Conservation (phyloP, 2,797 vertebrate genomes). For the Natrix natrix region DNA sequence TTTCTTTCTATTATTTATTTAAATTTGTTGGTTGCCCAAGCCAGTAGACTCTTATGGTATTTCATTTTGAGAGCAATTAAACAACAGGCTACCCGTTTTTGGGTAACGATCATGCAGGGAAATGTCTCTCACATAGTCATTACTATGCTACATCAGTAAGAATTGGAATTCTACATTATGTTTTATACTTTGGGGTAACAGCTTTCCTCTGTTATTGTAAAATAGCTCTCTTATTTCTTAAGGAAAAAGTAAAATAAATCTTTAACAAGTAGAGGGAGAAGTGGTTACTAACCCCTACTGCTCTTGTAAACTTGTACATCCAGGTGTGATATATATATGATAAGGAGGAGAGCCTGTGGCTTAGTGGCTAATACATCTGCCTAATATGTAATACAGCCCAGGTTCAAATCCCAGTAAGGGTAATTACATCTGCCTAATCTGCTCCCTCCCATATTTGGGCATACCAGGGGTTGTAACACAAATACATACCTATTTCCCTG, state of each 20-base stretch:
- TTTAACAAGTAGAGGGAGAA: neutral
- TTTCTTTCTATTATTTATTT: neutral
- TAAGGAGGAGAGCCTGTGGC: no score
- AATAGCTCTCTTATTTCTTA: neutral
- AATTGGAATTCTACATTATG: neutral
- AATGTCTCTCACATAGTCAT: neutral
- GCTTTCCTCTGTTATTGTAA: neutral
- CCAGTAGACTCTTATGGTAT: neutral
- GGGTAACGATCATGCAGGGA: neutral
- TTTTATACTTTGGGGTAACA: neutral
- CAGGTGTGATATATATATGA: no score
- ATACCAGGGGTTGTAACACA: no score
- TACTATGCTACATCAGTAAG: neutral
- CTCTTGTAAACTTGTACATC: neutral
- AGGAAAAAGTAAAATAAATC: neutral
- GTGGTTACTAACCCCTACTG: neutral
- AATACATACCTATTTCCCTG: no score
- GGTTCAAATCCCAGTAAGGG: no score
- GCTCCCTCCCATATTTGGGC: no score
- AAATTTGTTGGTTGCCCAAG: neutral
- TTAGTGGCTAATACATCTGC: no score
- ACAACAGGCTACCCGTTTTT: neutral
- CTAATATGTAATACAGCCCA: no score
- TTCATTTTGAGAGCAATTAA: neutral
- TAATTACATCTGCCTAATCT: no score